Evolutionary conservation across 2,888 invertebrate species (phyloP).

Genomic region (Eupithecia exiguata): DNA sequence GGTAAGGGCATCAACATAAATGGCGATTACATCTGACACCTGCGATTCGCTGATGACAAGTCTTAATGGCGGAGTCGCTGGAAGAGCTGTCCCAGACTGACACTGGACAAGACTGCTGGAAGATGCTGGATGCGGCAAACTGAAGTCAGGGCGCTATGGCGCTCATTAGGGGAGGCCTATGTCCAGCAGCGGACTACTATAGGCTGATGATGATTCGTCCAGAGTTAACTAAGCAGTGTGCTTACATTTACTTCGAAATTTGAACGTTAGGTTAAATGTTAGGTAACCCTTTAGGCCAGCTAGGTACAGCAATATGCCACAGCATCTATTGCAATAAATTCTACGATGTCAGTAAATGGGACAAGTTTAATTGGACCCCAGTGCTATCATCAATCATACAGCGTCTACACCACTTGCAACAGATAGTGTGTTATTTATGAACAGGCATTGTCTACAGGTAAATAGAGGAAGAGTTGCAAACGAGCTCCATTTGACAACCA

Average conservation of each 20-base stretch:
- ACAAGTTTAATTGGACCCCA: conserved; percentile 79
- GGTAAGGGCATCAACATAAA: no score
- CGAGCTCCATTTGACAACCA: background rate
- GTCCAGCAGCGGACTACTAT: no score
- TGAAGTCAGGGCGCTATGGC: no score
- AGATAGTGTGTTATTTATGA: conserved; percentile 34
- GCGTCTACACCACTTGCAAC: conserved; percentile 42
- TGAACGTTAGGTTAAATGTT: background rate
- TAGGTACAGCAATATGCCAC: background rate
- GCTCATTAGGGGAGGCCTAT: no score
- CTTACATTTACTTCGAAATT: background rate
- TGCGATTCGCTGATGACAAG: no score
- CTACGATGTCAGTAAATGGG: conserved; percentile 67
- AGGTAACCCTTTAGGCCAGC: background rate
- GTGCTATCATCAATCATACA: conserved; percentile 70
- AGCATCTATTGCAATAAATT: conserved; percentile 63
- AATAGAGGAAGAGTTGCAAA: background rate
- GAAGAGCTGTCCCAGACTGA: no score
- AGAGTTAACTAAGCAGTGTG: background rate
- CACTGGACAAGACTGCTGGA: no score
- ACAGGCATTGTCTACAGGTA: conserved; percentile 1
- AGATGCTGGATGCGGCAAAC: no score
- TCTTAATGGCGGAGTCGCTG: no score
- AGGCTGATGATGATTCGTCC: no score
- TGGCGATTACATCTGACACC: no score